Conservation (phyloP, 2,113 vertebrate species). For the Tursiops truncatus region DNA sequence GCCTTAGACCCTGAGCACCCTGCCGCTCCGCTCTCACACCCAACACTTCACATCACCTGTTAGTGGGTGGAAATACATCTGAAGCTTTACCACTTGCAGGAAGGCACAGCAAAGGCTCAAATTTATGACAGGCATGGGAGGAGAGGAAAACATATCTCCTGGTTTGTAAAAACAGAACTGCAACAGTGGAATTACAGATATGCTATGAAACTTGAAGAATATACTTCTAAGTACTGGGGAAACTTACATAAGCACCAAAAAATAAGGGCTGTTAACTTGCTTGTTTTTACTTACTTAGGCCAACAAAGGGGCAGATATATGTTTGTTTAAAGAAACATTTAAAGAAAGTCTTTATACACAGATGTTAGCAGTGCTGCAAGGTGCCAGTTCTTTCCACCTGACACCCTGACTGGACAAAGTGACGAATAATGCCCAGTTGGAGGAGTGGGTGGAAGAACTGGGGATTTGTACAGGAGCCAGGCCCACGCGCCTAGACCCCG, state of each 20-base stretch:
- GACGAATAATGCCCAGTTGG: background rate
- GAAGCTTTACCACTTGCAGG: background rate
- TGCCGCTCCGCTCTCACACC: rapidly evolving
- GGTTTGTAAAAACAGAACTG: background rate
- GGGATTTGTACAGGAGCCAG: background rate
- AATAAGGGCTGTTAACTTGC: background rate
- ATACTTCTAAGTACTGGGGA: background rate
- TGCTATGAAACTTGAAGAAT: background rate
- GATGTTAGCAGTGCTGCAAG: background rate
- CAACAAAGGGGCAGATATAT: background rate
- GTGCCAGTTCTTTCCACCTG: background rate
- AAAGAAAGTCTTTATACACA: background rate
- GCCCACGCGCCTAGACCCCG: background rate
- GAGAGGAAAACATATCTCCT: background rate
- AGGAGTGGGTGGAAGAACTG: background rate
- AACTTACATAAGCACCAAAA: background rate
- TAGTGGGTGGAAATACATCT: background rate
- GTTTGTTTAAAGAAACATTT: background rate
- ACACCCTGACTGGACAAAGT: background rate
- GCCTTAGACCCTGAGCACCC: background rate
- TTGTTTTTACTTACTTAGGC: background rate
- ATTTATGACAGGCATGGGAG: background rate
- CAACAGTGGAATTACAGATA: background rate
- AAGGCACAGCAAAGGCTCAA: background rate
- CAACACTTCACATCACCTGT: background rate